Base-by-base conservation (phyloP, 1,140 invertebrate genomes). In the Polyergus mexicanus region DNA sequence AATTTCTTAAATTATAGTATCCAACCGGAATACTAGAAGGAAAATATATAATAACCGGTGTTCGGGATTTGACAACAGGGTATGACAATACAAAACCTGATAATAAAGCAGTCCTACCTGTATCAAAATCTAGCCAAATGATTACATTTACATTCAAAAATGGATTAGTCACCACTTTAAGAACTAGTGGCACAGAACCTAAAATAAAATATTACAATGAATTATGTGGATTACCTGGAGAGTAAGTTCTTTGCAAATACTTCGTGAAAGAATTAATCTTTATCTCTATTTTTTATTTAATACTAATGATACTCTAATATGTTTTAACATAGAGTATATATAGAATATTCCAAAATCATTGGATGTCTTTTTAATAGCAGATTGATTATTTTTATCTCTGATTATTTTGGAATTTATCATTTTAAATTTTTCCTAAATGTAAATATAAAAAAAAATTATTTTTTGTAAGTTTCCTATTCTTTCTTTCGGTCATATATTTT, bases 131-230 rank as follows among this genome's bases (percentile, higher is more conserved):
- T 94, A 97, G 97, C 84, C 98, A 99, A 95, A 99, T 99, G 99
- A 97, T 99, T n/a, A 99, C 98, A 2, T 99, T 99, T 93, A 97
- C 96, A 19, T 99, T 99, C 94, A 95, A 96, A 66, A 99, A 98
- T 95, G 98, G 98, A 3, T 96, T 98, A 86, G 96, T 98, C 10
- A 96, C 97, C 0, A 99, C 98, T 0, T 94, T 99, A 10, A 96
- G 99, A 87, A 99, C 99, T 0, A 99, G 98, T 95, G 99, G 99
- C 25, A 99, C 99, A 0, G 99, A 99, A 94, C 99, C 99, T 22
- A 99, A 99, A 95, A 96, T 99, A 80, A 99, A 99, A 95, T 99
- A 99, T 94, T 99, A 99, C 94, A 98, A 98, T 0, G 99, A 99
- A 95, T 96, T 99, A 62, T 97, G 97, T 89, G 97, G 97, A 88